phyloP scores from a whole-genome alignment of 2,888 invertebrate species.

The Phengaris alcon region DNA sequence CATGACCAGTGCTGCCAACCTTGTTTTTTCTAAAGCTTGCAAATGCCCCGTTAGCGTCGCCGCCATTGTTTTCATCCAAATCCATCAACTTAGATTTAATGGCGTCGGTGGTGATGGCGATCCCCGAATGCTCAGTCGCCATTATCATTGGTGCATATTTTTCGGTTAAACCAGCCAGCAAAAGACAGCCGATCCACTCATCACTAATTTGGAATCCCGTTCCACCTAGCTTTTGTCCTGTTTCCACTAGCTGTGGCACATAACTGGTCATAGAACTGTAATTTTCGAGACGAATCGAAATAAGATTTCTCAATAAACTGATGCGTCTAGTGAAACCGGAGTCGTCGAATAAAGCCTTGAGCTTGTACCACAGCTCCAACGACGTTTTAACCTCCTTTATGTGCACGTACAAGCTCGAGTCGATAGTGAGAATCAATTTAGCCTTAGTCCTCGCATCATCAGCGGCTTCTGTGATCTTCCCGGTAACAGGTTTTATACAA shows the following conservation, averaged over 20 bases:
- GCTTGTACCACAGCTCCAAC: conserved; percentile 29
- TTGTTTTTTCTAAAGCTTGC: background rate
- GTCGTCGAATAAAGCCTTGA: conserved; percentile 33
- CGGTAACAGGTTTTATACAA: background rate
- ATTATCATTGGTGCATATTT: conserved; percentile 18
- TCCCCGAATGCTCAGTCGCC: conserved; percentile 20
- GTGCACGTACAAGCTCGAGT: conserved; percentile 32
- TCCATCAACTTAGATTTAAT: conserved; percentile 17
- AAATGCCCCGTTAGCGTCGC: background rate
- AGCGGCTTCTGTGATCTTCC: background rate
- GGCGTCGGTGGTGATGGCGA: background rate
- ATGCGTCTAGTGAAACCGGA: conserved; percentile 32
- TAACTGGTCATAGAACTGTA: conserved; percentile 29
- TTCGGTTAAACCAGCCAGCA: conserved; percentile 4
- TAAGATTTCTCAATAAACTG: conserved; percentile 29
- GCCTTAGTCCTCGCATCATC: conserved; percentile 2
- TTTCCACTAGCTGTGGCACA: conserved; percentile 31
- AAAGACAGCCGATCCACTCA: conserved; percentile 12
- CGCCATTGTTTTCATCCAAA: background rate
- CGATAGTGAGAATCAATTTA: conserved; percentile 21
- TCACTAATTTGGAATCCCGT: conserved; percentile 27
- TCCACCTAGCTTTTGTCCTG: conserved; percentile 32
- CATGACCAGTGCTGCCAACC: background rate
- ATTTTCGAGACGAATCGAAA: conserved; percentile 30
- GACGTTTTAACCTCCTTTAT: conserved; percentile 33